Evolutionary conservation across 2,797 vertebrate genomes (phyloP), one percentile per base, ranked within the genome.

Genomic region (Brachyrhaphis roseni): DNA sequence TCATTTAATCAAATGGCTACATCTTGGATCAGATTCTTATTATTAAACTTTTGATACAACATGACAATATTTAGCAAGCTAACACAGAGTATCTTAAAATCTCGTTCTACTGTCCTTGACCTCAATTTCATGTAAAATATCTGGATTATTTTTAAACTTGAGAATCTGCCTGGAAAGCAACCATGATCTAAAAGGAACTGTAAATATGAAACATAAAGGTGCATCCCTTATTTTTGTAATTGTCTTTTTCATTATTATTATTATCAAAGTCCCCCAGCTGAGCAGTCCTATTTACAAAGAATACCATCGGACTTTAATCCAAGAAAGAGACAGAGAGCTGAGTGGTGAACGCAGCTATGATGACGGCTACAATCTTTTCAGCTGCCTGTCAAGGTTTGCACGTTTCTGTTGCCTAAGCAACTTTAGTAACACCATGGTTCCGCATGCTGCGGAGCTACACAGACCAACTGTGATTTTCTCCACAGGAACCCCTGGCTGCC

Each of bases 401-500:
- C 23, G 5, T n/a, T 28, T 53, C 28, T 28, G 5, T 15, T 72
- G 6, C 55, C 43, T 46, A 8, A 7, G 6, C 12, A 26, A 1
- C 47, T 68, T 68, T 15, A 45, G 53, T 57, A 41, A 20, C 8
- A 49, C 12, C 4, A 45, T 68, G 5, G 10, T 26, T 66, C 16
- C 10, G 0, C 39, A 13, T 8, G 10, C 43, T 20, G 1, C 2
- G 23, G 28, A 45, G 23, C 13, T 36, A 53, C 59, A 28, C 2
- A n/a, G 13, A 18, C 36, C 75, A 51, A 46, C 46, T 28, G 28
- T 55, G 0, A 23, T 62, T 39, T 31, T 62, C 20, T 73, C 47
- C 85, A 72, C 88, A 99, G 98, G 93, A 99, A 98, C 92, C 97
- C 95, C 0, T 96, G 96, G 95, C 89, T 97, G 4, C 96, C 98